Evolutionary conservation across 2,888 invertebrate species (phyloP), one percentile per base, ranked within the genome.

Genomic region (Agrypnus murinus): DNA sequence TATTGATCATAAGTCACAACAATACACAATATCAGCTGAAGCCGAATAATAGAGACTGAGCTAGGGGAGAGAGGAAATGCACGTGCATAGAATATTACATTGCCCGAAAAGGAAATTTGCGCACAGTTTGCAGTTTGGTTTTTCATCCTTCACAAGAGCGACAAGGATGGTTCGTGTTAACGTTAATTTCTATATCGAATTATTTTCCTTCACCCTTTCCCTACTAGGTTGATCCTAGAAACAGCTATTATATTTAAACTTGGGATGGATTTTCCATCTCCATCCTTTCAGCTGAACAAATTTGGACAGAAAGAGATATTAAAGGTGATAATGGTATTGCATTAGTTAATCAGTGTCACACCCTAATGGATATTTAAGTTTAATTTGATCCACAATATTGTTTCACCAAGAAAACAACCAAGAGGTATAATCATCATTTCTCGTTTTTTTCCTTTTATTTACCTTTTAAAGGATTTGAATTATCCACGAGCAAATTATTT

Each of bases 1-100:
- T 50, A 50, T 50, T n/a, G 50, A 50, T 50, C 50, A 12, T n/a
- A 48, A 31, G n/a, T 3, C 50, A 8, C 46, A 46, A 48, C 48
- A 50, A 50, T 50, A 31, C 50, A 31, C n/a, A n/a, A n/a, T 31
- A 50, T 25, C 50, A 31, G n/a, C n/a, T n/a, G n/a, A n/a, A 43
- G n/a, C 46, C 9, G 46, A 46, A 46, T 46, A 46, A 25, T 25
- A 25, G 46, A 25, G 45, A 45, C 36, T 7, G 12, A 45, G 12
- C 15, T n/a, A 45, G 14, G 14, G n/a, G n/a, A n/a, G n/a, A n/a
- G n/a, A n/a, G n/a, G 8, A 14, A 45, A 45, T 45, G 15, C 15
- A 45, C 45, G 15, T 45, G 45, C 12, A 45, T 45, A 12, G 45
- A 45, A 45, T 45, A 45, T 45, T 36, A n/a, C 36, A 36, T n/a